These are phyloP conservation scores for Urophycis tenuis DNA, from an alignment of 2,797 vertebrate genomes.

Conservation along the genomic window DNA sequence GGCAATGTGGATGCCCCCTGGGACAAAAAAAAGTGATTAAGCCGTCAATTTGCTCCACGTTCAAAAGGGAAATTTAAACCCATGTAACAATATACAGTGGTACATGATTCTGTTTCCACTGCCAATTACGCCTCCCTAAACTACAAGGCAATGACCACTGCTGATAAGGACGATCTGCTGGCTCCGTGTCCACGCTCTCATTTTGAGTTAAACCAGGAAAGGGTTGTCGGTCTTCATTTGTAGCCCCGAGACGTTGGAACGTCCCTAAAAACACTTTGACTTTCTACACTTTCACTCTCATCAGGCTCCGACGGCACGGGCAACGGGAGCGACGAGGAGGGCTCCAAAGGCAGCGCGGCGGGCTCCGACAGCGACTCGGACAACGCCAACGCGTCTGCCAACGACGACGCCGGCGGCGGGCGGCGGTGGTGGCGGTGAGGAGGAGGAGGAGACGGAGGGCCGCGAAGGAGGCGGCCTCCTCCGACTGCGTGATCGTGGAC, in stretches of 20 bases:
- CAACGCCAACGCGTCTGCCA: conserved; percentile 75
- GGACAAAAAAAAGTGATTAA: neutral
- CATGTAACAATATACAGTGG: too few species aligned
- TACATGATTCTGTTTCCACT: too few species aligned
- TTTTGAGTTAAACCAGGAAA: neutral
- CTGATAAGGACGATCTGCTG: neutral
- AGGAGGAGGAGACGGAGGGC: too few species aligned
- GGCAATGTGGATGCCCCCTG: neutral
- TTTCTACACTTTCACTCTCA: neutral
- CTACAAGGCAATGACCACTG: neutral
- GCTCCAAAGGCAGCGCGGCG: conserved; percentile 80
- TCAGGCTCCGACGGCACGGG: conserved; percentile 91
- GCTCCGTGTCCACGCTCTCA: neutral
- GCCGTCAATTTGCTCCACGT: neutral
- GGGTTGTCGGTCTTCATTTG: too few species aligned
- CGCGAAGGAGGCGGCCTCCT: conserved; percentile 65
- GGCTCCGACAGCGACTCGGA: conserved; percentile 88
- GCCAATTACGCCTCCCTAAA: neutral
- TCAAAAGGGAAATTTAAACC: too few species aligned
- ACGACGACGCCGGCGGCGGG: conserved; percentile 71
- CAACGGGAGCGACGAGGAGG: conserved; percentile 88
- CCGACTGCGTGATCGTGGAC: conserved; percentile 69
- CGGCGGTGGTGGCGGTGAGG: too few species aligned
- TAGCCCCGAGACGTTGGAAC: too few species aligned
- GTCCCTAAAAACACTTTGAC: too few species aligned